Evolutionary conservation across 1,140 invertebrate genomes (phyloP).

Genomic region (Saccostrea cuccullata): DNA sequence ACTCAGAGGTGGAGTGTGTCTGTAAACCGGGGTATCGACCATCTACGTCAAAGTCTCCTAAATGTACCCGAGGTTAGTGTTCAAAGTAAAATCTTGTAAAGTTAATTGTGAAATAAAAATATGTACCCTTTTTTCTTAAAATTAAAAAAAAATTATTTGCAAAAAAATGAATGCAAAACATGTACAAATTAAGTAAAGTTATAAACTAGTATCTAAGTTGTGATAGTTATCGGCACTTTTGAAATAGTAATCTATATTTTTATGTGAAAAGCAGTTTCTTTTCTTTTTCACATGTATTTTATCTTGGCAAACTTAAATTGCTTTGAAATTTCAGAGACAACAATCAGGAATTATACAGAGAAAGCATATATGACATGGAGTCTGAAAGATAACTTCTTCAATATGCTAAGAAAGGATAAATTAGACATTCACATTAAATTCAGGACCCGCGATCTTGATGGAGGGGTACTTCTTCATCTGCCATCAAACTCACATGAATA

Average conservation of each 20-base stretch:
- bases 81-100: no score
- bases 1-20: slow-evolving; percentile 89
- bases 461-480: slow-evolving; percentile 78
- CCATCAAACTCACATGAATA: slow-evolving; percentile 83
- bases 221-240: no score
- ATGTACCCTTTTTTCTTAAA: no score
- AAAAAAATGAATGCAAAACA: no score
- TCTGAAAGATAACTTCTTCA: slow-evolving; percentile 85
- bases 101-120: no score
- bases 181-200: no score
- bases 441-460: slow-evolving; percentile 93
- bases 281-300: not conserved
- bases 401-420: slow-evolving; percentile 52
- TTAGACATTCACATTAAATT: slow-evolving; percentile 85
- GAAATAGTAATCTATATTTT: no score
- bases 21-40: slow-evolving; percentile 85
- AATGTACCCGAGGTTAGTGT: slow-evolving; percentile 83
- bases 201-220: no score
- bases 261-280: no score
- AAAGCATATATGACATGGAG: slow-evolving; percentile 98
- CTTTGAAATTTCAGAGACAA: slow-evolving; percentile 77
- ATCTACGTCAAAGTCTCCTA: slow-evolving; percentile 26
- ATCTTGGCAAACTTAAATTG: not conserved
- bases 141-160: no score
- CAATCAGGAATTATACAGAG: slow-evolving; percentile 87